These are phyloP conservation scores for Antitype chi DNA, from an alignment of 2,888 invertebrate genomes.

Conservation along the genomic window DNA sequence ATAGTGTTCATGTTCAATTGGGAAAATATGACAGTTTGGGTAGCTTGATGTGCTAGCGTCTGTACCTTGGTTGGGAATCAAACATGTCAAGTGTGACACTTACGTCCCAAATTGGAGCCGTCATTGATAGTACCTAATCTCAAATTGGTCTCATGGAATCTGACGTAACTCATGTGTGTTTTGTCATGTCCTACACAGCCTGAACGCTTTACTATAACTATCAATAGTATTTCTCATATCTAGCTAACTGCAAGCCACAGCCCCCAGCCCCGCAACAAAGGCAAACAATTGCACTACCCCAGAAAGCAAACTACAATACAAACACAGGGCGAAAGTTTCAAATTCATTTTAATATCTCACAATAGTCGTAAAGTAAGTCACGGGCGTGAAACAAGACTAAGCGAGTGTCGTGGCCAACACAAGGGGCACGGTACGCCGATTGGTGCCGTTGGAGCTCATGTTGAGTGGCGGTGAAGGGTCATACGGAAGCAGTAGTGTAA, in stretches of 20 bases:
- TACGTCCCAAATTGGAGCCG: not conserved
- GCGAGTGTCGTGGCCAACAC: conserved; percentile 74
- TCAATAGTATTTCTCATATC: not conserved
- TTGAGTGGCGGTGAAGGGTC: conserved; percentile 46
- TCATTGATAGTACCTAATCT: conserved; percentile 21
- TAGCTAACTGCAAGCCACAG: conserved; percentile 49
- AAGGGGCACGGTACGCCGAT: conserved; percentile 60
- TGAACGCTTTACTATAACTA: conserved; percentile 3
- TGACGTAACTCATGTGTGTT: conserved; percentile 6
- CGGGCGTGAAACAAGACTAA: conserved; percentile 83
- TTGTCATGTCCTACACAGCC: conserved; percentile 1
- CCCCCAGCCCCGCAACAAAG: conserved; percentile 51
- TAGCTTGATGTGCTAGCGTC: too few relatives aligned
- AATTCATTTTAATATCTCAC: conserved; percentile 90
- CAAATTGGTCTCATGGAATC: conserved; percentile 13
- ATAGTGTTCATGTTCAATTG: too few relatives aligned
- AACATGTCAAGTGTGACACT: not conserved
- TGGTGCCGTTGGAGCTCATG: conserved; percentile 54
- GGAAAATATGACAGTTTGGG: too few relatives aligned
- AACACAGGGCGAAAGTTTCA: conserved; percentile 87
- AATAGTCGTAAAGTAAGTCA: conserved; percentile 87
- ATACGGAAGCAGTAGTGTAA: conserved; percentile 48
- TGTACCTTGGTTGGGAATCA: not conserved
- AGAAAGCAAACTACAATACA: conserved; percentile 81
- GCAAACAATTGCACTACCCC: conserved; percentile 73